A percentile compares a stretch with the other conserved stretches of the same genome.
phyloP scores from a whole-genome alignment of 1,140 invertebrate species.

The Wasmannia auropunctata region DNA sequence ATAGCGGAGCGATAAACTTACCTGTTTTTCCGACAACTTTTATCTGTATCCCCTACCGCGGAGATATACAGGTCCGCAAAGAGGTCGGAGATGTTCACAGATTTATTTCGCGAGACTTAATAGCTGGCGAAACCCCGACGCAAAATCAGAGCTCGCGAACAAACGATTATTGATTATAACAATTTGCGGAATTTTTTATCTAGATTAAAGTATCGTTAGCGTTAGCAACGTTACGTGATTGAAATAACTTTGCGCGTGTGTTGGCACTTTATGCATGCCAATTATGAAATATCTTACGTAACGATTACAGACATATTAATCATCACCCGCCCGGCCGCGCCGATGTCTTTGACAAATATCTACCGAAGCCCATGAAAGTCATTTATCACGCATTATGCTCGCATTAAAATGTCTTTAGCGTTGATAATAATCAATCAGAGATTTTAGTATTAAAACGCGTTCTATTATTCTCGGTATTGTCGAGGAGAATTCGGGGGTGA shows the following conservation, averaged over 20 bases:
- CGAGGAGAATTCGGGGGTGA: background rate
- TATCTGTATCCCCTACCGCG: constrained; percentile 25
- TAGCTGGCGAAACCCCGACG: background rate
- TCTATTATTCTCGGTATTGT: background rate
- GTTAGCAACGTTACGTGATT: background rate
- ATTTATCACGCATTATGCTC: constrained; percentile 8
- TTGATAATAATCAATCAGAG: constrained; percentile 2
- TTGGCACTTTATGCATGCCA: background rate
- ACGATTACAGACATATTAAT: constrained; percentile 26
- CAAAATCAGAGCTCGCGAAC: background rate
- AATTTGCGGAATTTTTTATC: background rate
- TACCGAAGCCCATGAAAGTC: background rate
- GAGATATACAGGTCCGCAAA: constrained; percentile 17
- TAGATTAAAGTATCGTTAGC: background rate
- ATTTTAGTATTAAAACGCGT: constrained; percentile 13
- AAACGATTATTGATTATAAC: background rate
- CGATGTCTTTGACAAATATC: background rate
- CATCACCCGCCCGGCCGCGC: background rate
- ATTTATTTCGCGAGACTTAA: constrained; percentile 39
- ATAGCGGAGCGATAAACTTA: constrained; percentile 49
- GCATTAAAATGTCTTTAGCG: background rate
- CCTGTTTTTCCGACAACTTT: constrained; percentile 49
- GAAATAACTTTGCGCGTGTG: background rate
- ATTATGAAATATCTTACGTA: background rate
- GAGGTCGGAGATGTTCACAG: constrained; percentile 3